Evolutionary conservation across 2,888 invertebrate species (phyloP), one percentile per base, ranked within the genome.

Genomic region (Acrobasis consociella): DNA sequence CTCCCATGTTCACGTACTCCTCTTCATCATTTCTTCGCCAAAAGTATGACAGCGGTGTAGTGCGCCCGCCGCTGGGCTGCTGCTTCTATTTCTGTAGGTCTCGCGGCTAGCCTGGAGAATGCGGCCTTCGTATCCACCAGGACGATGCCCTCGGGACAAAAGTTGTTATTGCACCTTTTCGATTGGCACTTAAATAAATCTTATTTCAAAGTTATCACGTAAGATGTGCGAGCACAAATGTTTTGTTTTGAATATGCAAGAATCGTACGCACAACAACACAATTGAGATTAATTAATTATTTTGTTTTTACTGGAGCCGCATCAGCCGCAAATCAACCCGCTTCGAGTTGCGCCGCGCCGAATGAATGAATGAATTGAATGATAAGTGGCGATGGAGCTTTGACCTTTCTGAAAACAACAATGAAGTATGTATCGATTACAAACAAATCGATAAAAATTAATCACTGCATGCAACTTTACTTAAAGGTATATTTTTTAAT

Each of bases 11-110:
- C 22, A 56, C 13, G 17, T 56, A 8, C 42, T 42, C 42, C 42
- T 46, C 10, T 22, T 56, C 56, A 56, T 56, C 42, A 56, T 42
- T 56, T 42, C 22, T 38, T 42, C 11, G n/a, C 22, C 42, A 16
- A 22, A 56, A 56, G 16, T 42, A 42, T 13, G 42, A 13, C 13
- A n/a, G 1, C 5, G 10, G 3, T 22, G 13, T 5, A 11, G 15
- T 11, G 38, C 16, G 16, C 39, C 9, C 39, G 16, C n/a, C n/a
- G 3, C 17, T 16, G 13, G 15, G 15, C 13, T 17, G 46, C n/a
- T 46, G 3, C 46, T 11, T 13, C 46, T n/a, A 46, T 13, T 46
- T n/a, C 2, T 46, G 46, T 46, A 13, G 46, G 31, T 31, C 46
- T 11, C 10, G n/a, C 13, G 13, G 46, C n/a, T 46, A 46, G 46